Base-by-base conservation (phyloP, 2,888 invertebrate genomes). In the Orchesella flavescens region DNA sequence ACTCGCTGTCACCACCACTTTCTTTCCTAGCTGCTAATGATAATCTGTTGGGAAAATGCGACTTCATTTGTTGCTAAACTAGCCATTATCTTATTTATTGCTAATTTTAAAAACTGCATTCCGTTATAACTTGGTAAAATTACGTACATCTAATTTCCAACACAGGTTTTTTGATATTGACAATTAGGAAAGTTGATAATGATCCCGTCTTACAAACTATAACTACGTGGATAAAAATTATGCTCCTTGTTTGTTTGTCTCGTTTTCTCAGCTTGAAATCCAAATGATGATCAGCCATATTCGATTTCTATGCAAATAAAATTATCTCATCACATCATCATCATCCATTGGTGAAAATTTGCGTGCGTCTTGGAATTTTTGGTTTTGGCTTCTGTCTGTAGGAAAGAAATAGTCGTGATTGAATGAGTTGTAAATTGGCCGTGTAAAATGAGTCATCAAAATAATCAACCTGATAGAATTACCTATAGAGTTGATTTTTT, bases 241-340 rank as follows among this genome's bases (percentile, higher is more conserved):
- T 34, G 7, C 34, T 4, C 2, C 3, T 34, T 34, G 34, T 7
- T 34, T 34, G 34, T 34, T 34, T 34, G 2, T 34, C 34, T 34
- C 34, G 7, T 7, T 34, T 17, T 66, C 46, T n/a, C 17, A 66
- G 7, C 66, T 34, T 34, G 34, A 2, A 34, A 34, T 34, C 34
- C 34, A 34, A 34, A 34, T 34, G n/a, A 15, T 17, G 44, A 61
- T 59, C 73, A 44, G 61, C 71, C 75, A 82, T 82, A 75, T 82
- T 75, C 75, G 75, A 82, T 82, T 69, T 82, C 75, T 75, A 82
- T 71, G 71, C 71, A 71, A 73, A 73, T 73, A 17, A n/a, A 53
- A n/a, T 34, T 34, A 34, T 34, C 34, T 34, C 34, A 34, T 34
- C 34, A 34, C 34, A 34, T 34, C 34, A 7, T 34, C 46, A 49